phyloP scores from a whole-genome alignment of 2,797 vertebrate species.

The Gouania willdenowi region DNA sequence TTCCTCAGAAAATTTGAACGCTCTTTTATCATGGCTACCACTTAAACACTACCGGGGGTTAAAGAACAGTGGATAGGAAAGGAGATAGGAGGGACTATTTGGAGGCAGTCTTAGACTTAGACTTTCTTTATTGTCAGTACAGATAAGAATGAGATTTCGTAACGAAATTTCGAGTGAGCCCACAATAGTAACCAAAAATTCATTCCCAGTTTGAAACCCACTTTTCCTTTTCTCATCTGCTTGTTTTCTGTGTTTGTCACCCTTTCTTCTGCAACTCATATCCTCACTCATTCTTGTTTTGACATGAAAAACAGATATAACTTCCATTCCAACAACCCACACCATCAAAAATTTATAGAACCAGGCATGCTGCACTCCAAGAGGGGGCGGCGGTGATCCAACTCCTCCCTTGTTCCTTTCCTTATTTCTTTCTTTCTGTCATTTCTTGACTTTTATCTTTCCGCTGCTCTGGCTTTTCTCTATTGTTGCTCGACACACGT shows the following conservation, averaged over 20 bases:
- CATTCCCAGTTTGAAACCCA: constrained; percentile 32
- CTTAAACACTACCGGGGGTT: no score
- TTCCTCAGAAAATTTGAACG: no score
- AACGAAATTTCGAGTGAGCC: no score
- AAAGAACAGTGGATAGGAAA: no score
- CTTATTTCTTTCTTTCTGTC: constrained; percentile 31
- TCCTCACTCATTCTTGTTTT: constrained; percentile 34
- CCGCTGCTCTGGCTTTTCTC: constrained; percentile 21
- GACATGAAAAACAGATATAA: constrained; percentile 51
- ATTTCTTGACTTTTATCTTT: constrained; percentile 57
- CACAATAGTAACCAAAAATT: no score
- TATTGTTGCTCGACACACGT: constrained; percentile 32
- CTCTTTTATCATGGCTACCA: no score
- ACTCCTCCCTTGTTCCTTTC: constrained; percentile 42
- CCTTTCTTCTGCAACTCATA: constrained; percentile 38
- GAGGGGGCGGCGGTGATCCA: constrained; percentile 19
- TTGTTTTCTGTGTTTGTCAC: constrained; percentile 38
- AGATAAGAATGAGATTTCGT: no score
- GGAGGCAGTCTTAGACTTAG: no score
- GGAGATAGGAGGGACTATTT: no score
- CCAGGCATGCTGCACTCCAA: constrained; percentile 28
- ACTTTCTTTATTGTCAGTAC: no score
- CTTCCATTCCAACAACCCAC: constrained; percentile 49
- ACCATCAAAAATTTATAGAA: constrained; percentile 69
- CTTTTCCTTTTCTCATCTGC: constrained; percentile 13